Percentiles rank a stretch among this genome's conserved stretches.
These are phyloP conservation scores for Okamejei kenojei DNA, from an alignment of 2,797 vertebrate species.

Conservation along the genomic window DNA sequence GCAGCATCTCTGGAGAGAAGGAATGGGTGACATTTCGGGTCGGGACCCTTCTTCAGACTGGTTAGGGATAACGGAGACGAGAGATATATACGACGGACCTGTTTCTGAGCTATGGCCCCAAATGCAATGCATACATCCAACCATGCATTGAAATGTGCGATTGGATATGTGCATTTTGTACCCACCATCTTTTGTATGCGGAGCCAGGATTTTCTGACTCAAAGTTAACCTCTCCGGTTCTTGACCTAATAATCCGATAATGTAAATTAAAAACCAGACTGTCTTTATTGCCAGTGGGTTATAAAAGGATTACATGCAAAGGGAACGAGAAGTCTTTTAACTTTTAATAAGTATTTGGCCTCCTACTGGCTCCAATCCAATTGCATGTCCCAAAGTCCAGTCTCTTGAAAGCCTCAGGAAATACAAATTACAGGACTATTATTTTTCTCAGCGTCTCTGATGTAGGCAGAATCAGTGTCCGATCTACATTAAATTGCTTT, in stretches of 20 bases:
- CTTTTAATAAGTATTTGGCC: constrained; percentile 17
- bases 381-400: not conserved
- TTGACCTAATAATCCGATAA: constrained; percentile 1
- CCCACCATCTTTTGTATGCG: not conserved
- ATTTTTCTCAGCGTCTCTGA: not conserved
- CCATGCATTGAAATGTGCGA: no score
- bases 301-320: constrained; percentile 14
- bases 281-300: constrained; percentile 3
- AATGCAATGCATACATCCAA: no score
- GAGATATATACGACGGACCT: no score
- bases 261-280: not conserved
- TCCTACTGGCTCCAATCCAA: constrained; percentile 14
- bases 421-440: not conserved
- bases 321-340: not conserved
- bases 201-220: not conserved
- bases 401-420: constrained; percentile 11
- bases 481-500: constrained; percentile 4
- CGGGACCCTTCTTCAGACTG: no score
- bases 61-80: no score
- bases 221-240: not conserved
- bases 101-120: no score
- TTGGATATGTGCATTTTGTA: no score
- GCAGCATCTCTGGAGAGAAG: no score
- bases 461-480: not conserved
- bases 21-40: no score